Base-by-base conservation (phyloP, 2,888 invertebrate genomes). In the Plagodis dolabraria region DNA sequence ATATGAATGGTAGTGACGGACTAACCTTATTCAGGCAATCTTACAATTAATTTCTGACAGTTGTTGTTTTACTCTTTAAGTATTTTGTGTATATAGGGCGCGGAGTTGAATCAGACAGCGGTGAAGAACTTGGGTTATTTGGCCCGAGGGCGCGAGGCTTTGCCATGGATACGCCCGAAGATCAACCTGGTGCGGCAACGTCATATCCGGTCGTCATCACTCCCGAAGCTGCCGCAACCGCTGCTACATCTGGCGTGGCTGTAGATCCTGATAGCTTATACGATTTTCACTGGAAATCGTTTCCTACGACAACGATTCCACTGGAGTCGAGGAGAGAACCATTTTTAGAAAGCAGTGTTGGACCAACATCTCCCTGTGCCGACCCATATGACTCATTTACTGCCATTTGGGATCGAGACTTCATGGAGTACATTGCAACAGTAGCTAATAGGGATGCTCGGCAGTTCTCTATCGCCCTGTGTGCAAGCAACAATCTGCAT, bases 381-480 rank as follows among this genome's bases (percentile, higher is more conserved):
- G 60, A 67, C 33, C 72, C 70, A 5, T 70, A 71, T 60, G 63
- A 64, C 11, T 49, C 60, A 40, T 74, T 70, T 46, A 42, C 57
- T 60, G 55, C 43, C 7, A 75, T 73, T 54, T 74, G 73, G 74
- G 64, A 72, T 68, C 60, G 55, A 7, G 33, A 61, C 10, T 56
- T 72, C 34, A 75, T 76, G 71, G 65, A 71, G 58, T 38, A 65
- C 57, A 72, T 74, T 35, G 70, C 46, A 7, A 4, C 22, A 8
- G 71, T 71, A 42, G 75, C 74, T 0, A 75, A 74, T 46, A 63
- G 35, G 36, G 71, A 73, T 57, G 69, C 70, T 10, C 63, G 72
- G 60, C 62, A 70, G 38, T 8, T 67, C 38, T 64, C 55, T 7
- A 4, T 43, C 2, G n/a, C 38, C 44, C 0, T 4, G 5, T 8